Base-by-base conservation (phyloP, 1,140 invertebrate species). In the Calycopis cecrops region DNA sequence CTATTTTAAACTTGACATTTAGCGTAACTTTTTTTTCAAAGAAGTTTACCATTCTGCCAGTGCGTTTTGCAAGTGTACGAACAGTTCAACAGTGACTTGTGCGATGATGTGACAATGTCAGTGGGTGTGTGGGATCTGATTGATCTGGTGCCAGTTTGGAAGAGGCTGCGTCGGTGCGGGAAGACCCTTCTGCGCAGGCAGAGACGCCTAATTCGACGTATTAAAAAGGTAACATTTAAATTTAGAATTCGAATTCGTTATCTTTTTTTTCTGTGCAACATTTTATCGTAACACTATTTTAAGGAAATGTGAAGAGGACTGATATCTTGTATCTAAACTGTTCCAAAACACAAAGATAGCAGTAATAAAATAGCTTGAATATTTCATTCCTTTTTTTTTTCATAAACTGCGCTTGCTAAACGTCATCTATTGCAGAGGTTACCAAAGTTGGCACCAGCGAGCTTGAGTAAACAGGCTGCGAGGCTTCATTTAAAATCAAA, bases 181-280 rank as follows among this genome's bases (percentile, higher is more conserved):
- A 86, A 86, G 60, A 85, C 79, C 11, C 70, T 86, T 18, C 65
- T 86, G 57, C 65, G 79, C 3, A 69, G 83, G n/a, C 80, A 86
- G 58, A 69, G 81, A 17, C 60, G 75, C 7, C 54, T 86, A 11
- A 67, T 86, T 9, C 74, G 76, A 47, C 63, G 78, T 37, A 63
- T 86, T 14, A 86, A 83, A 55, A 85, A 85, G 79, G 83, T 86
- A 82, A n/a, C 11, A 28, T 48, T 10, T 18, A 21, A 48, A 48
- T 10, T 11, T 21, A 4, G 14, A 9, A 18, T 11, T 11, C 18
- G 16, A 12, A 16, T 4, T 6, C 17, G 17, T 48, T 48, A 18
- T 9, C 17, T 9, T 17, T 48, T 8, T 21, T 11, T 48, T 6
- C 10, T 17, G 42, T 17, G 12, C 3, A 47, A 9, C 16, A 47